Conservation (phyloP, 2,113 vertebrate species). For the Podiceps cristatus region DNA sequence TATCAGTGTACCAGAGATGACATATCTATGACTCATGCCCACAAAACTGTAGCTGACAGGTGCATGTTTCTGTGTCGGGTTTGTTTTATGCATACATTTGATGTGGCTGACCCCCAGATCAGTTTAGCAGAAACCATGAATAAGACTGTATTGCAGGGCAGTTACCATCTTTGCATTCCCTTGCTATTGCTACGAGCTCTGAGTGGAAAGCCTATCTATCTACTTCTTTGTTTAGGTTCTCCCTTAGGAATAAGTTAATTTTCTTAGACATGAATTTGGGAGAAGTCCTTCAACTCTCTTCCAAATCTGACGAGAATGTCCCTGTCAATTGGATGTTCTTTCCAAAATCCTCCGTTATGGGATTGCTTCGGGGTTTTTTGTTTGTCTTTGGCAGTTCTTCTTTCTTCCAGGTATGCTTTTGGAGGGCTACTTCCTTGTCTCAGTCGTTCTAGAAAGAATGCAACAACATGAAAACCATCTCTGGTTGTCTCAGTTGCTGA, state of each 20-base stretch:
- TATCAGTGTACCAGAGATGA: not conserved
- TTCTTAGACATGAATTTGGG: not conserved
- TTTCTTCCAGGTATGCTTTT: not conserved
- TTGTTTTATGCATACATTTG: not conserved
- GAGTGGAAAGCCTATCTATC: not conserved
- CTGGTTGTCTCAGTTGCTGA: not conserved
- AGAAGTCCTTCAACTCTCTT: not conserved
- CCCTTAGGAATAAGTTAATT: not conserved
- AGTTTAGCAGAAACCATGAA: not conserved
- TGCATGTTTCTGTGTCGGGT: not conserved
- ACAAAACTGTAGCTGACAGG: not conserved
- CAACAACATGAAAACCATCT: not conserved
- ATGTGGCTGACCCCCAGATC: not conserved
- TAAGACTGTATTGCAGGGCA: not conserved
- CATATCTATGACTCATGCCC: not conserved
- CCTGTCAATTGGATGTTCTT: not conserved
- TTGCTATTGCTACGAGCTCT: not conserved
- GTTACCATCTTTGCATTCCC: not conserved
- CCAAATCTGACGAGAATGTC: not conserved
- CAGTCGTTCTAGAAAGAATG: not conserved
- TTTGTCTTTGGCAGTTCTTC: not conserved
- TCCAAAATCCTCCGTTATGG: not conserved
- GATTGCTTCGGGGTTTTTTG: rapidly evolving
- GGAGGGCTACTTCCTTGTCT: not conserved
- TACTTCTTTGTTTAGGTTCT: not conserved